These are phyloP conservation scores for Bubalus kerabau DNA, from an alignment of 2,113 vertebrate genomes.

Conservation along the genomic window DNA sequence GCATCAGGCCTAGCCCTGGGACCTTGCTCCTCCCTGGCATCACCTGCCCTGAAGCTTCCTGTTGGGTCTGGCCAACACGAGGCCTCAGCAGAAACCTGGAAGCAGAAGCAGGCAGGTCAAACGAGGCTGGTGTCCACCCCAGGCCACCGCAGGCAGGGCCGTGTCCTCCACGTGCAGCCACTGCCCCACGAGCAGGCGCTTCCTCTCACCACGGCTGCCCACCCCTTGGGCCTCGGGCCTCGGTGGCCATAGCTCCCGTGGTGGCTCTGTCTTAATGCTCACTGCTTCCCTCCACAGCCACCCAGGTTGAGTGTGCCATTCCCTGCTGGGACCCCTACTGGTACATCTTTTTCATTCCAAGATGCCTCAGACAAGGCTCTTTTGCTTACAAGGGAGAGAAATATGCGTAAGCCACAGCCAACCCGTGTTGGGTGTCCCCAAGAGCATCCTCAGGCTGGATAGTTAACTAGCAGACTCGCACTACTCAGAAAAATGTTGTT, in stretches of 20 bases:
- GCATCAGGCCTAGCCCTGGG: neutral
- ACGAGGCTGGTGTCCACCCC: neutral
- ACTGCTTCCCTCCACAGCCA: neutral
- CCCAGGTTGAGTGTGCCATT: neutral
- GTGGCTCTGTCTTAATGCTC: too few species aligned
- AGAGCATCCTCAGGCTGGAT: neutral
- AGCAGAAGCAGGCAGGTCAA: too few species aligned
- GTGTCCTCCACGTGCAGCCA: neutral
- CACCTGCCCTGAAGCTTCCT: neutral
- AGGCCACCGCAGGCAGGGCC: neutral
- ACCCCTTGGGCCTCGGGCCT: neutral
- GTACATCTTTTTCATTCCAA: neutral
- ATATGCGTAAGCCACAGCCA: neutral
- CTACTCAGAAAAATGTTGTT: neutral
- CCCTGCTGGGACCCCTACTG: too few species aligned
- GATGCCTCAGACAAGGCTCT: neutral
- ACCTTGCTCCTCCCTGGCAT: neutral
- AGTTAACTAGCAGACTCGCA: neutral
- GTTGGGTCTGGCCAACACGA: neutral
- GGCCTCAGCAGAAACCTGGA: neutral
- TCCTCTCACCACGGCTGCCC: neutral
- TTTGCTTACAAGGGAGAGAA: neutral
- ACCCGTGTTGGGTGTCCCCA: too few species aligned
- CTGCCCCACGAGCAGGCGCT: rapidly evolving
- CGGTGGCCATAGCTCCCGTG: rapidly evolving